Percentiles rank a stretch among this genome's conserved stretches.
phyloP scores from a whole-genome alignment of 2,888 invertebrate species.

The Polydrusus pterygomalis region DNA sequence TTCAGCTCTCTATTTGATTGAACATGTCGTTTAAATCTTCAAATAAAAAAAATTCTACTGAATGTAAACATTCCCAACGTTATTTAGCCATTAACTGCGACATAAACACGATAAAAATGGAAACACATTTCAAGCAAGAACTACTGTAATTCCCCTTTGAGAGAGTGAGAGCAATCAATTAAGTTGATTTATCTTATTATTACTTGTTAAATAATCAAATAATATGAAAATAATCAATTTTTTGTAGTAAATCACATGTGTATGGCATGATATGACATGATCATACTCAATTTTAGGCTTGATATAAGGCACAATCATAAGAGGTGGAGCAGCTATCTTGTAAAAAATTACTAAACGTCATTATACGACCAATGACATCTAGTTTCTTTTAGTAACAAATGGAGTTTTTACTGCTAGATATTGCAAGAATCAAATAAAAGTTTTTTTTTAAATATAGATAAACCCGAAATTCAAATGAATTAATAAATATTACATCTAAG shows the following conservation, averaged over 20 bases:
- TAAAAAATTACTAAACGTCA: too few species aligned
- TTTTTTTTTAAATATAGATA: too few species aligned
- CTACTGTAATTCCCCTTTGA: constrained; percentile 14
- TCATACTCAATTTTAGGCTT: too few species aligned
- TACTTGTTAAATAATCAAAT: constrained; percentile 8
- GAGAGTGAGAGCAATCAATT: not conserved
- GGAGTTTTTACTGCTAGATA: too few species aligned
- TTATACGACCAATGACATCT: too few species aligned
- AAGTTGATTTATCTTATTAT: not conserved
- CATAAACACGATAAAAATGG: not conserved
- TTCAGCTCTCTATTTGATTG: too few species aligned
- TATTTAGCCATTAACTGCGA: not conserved
- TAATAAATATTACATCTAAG: too few species aligned
- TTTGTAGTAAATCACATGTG: not conserved
- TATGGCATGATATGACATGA: not conserved
- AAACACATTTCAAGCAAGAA: not conserved
- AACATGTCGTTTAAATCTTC: not conserved
- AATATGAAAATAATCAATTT: not conserved
- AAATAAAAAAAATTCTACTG: not conserved
- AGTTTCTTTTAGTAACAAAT: too few species aligned
- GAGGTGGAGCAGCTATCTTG: too few species aligned
- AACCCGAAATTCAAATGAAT: too few species aligned
- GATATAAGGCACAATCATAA: too few species aligned
- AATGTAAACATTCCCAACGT: constrained; percentile 10
- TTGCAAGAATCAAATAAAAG: too few species aligned